A percentile compares a stretch with the other conserved stretches of the same genome.
These are phyloP conservation scores for Drosophila serrata DNA, from an alignment of 1,140 invertebrate species.

Conservation along the genomic window DNA sequence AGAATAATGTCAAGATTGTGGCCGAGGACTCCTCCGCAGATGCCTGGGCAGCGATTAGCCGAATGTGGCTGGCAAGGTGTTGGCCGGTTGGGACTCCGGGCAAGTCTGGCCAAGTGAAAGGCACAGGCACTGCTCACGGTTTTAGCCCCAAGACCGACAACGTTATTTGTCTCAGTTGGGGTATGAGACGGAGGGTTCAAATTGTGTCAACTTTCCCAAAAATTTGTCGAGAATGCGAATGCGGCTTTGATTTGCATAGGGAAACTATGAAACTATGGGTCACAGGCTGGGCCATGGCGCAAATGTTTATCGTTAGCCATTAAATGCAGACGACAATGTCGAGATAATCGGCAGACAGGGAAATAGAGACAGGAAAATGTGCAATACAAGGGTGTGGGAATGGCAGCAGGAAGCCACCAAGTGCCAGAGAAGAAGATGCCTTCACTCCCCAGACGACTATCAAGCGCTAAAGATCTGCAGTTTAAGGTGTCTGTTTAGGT, in stretches of 20 bases:
- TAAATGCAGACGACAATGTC: slow-evolving; percentile 69
- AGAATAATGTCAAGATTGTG: slow-evolving; percentile 44
- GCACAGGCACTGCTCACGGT: slow-evolving; percentile 64
- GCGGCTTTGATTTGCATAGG: slow-evolving; percentile 45
- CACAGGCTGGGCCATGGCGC: slow-evolving; percentile 13
- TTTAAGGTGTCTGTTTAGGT: slow-evolving; percentile 67
- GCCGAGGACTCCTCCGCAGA: slow-evolving; percentile 49
- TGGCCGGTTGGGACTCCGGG: slow-evolving; percentile 32
- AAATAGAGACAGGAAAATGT: slow-evolving; percentile 29
- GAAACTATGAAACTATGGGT: slow-evolving; percentile 17
- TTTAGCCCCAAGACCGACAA: slow-evolving; percentile 49
- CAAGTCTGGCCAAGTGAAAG: slow-evolving; percentile 67
- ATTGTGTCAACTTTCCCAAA: slow-evolving; percentile 80
- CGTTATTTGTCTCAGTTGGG: slow-evolving; percentile 18
- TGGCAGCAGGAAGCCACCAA: slow-evolving; percentile 36
- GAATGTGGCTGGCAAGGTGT: slow-evolving; percentile 62
- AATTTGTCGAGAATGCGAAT: slow-evolving; percentile 57
- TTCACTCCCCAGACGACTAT: slow-evolving; percentile 30
- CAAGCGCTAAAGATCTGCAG: slow-evolving; percentile 63
- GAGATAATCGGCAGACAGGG: slow-evolving; percentile 60
- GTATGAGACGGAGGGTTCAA: slow-evolving; percentile 46
- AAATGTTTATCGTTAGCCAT: slow-evolving; percentile 67
- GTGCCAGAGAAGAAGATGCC: slow-evolving; percentile 11
- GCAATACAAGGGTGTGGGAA: background rate
- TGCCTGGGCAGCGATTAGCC: slow-evolving; percentile 53